Base-by-base conservation (phyloP, 1,140 invertebrate genomes). In the Ptiloglossa arizonensis region DNA sequence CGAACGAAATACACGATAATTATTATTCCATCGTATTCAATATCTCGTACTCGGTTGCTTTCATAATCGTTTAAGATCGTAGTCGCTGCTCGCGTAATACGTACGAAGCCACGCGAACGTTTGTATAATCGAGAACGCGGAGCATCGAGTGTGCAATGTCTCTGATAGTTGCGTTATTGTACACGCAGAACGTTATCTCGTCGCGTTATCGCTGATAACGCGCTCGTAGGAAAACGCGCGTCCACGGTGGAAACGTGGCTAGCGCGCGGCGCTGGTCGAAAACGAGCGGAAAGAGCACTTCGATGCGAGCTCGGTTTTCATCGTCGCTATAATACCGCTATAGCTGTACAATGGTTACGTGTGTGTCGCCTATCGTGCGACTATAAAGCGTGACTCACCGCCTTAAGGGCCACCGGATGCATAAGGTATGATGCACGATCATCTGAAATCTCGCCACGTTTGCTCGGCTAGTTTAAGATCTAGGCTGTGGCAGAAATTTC, bases 151-250 rank as follows among this genome's bases (percentile, higher is more conserved):
- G 41, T 52, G 50, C 54, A 74, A 48, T 35, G 44, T 22, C 56
- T 69, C 46, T 52, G 54, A 74, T 79, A 50, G 41, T 70, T 11
- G 15, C 59, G 59, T 75, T 79, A 64, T 32, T 48, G 24, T 79
- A 70, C 13, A 11, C 24, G 48, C 59, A 48, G 46, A 27, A 63
- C 32, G n/a, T 75, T 84, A 83, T 84, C 81, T 41, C 5, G 2
- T 22, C n/a, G 52, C 41, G 63, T 85, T 85, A 83, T 85, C 83
- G 19, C 29, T 9, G 83, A 85, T 85, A 85, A 85, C 0, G 56
- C 38, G 29, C n/a, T n/a, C 9, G 15, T 32, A 60, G 22, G 3
- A 19, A 19, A 48, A 8, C 32, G 59, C 41, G 50, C 29, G 11
- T 54, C 24, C n/a, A 46, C 15, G 1, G n/a, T n/a, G n/a, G 50